Conservation (phyloP, 1,140 invertebrate species). For the Aphaenogaster floridana region DNA sequence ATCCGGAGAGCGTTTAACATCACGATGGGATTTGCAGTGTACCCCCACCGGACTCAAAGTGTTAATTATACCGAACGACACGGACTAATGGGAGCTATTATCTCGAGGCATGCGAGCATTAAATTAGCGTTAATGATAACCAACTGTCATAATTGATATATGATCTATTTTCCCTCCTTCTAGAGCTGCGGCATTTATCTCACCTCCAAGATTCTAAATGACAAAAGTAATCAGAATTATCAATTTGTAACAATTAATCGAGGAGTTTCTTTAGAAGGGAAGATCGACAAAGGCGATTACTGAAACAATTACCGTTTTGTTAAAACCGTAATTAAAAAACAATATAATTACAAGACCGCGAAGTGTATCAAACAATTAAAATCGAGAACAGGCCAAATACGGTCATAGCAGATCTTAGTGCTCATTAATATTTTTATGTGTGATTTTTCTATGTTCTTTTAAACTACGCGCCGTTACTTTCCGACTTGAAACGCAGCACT, state of each 20-base stretch:
- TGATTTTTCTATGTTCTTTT: too few species aligned
- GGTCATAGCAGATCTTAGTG: too few species aligned
- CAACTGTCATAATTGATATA: not conserved
- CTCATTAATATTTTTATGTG: too few species aligned
- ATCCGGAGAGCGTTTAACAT: slow-evolving; percentile 45
- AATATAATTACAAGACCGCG: too few species aligned
- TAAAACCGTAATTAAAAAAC: too few species aligned
- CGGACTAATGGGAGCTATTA: slow-evolving; percentile 56
- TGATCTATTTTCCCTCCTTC: not conserved
- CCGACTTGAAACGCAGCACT: too few species aligned
- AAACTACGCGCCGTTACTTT: too few species aligned
- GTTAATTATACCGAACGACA: slow-evolving; percentile 59
- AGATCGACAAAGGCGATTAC: not conserved
- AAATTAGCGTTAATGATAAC: slow-evolving; percentile 57
- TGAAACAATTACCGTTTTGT: not conserved
- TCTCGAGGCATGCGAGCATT: slow-evolving; percentile 48
- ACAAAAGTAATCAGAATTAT: not conserved
- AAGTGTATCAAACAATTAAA: too few species aligned
- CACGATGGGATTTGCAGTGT: slow-evolving; percentile 38
- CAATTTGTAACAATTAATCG: not conserved
- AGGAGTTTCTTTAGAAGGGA: not conserved
- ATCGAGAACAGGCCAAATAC: too few species aligned
- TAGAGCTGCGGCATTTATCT: not conserved
- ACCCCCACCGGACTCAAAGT: slow-evolving; percentile 37
- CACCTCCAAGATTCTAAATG: not conserved